Evolutionary conservation across 2,113 vertebrate species (phyloP), one percentile per base, ranked within the genome.

Genomic region (Cisticola juncidis): DNA sequence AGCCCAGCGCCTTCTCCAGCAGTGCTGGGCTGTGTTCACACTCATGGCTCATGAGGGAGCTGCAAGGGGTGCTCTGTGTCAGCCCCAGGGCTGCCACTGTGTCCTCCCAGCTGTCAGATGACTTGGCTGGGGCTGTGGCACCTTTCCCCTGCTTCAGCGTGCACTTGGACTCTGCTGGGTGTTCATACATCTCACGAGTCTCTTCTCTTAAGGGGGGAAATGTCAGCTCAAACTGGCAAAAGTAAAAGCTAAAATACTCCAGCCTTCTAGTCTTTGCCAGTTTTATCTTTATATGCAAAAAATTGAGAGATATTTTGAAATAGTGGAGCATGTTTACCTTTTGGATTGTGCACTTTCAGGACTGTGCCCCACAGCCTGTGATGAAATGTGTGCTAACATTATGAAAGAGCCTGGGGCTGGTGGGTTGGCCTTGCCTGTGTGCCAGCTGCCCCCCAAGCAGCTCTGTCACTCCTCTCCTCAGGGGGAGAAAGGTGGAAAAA

Each of bases 71-170:
- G 61, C 61, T 42, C 21, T 35, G 15, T 24, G 6, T 19, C 6
- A 8, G 38, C 33, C 31, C 79, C 0, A 1, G 23, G 54, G 38
- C 42, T 64, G 36, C 26, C 65, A 23, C 2, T 1, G 0, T 4
- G 22, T 3, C 0, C 29, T 38, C 23, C 26, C 23, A 24, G 36
- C 42, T 88, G 35, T 36, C 5, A 4, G 3, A 11, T 21, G 58
- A 7, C 50, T 91, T 87, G 56, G 21, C 92, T 60, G 69, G 17
- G 28, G 6, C 28, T 26, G 24, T 12, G 40, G 35, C 28, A 72
- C 85, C 79, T 92, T 76, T 90, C 7, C 66, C 54, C 66, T 58
- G 71, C 69, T 71, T 74, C 24, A 29, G 29, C 5, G 20, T 47
- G 58, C 29, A n/a, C 33, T 0, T 74, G 51, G 28, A 21, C 19